These are phyloP conservation scores for Arothron firmamentum DNA, from an alignment of 2,113 vertebrate species.

Conservation along the genomic window DNA sequence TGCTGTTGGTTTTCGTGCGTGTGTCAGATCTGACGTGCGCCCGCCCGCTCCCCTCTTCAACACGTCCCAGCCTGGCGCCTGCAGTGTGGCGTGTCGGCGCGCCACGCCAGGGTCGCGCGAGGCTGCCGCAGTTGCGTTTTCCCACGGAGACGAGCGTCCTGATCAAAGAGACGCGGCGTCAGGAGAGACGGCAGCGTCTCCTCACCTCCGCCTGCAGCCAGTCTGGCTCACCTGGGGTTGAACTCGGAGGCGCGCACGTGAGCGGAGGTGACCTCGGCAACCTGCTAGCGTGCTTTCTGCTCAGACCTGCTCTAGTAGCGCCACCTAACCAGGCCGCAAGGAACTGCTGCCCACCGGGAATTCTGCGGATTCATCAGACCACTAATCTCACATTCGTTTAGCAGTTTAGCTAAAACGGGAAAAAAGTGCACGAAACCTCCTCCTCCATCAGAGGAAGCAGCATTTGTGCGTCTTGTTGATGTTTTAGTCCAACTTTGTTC, in stretches of 20 bases:
- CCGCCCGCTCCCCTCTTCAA: conserved; percentile 24
- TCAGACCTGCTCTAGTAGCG: no score
- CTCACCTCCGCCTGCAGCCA: no score
- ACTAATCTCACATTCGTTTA: no score
- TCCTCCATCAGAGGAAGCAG: no score
- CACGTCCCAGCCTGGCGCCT: conserved; percentile 41
- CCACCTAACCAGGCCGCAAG: no score
- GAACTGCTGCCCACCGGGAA: no score
- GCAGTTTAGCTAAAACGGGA: no score
- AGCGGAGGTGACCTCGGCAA: background rate
- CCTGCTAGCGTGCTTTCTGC: background rate
- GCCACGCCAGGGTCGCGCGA: conserved; percentile 28
- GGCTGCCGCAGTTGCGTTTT: conserved; percentile 31
- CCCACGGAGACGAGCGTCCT: conserved; percentile 7
- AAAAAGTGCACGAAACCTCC: no score
- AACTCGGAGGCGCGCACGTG: background rate
- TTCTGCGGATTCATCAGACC: no score
- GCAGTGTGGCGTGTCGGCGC: conserved; percentile 24
- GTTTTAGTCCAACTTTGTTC: no score
- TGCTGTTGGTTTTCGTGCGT: conserved; percentile 9
- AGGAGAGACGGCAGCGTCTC: no score
- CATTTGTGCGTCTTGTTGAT: no score
- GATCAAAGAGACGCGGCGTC: conserved; percentile 1
- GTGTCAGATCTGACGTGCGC: conserved; percentile 6
- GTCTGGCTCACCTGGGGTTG: background rate